Evolutionary conservation across 1,140 invertebrate species (phyloP).

Genomic region (Scaptodrosophila lebanonensis): DNA sequence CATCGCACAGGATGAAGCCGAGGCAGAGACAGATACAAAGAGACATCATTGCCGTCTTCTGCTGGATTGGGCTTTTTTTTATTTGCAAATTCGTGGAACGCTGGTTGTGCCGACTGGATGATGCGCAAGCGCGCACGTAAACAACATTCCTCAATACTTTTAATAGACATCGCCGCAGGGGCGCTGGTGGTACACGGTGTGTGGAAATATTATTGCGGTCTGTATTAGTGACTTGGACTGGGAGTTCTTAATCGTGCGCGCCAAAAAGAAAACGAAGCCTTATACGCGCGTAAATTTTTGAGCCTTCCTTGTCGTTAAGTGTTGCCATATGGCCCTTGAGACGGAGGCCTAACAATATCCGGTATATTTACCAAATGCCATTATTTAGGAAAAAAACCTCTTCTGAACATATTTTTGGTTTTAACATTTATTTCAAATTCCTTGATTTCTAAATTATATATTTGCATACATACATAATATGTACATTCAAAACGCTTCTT

Average conservation of each 20-base stretch:
- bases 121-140: slow-evolving; percentile 72
- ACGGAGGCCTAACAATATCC: too few species aligned
- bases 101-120: slow-evolving; percentile 13
- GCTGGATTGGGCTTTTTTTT: slow-evolving; percentile 18
- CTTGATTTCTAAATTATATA: too few species aligned
- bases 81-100: slow-evolving; percentile 59
- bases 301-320: neutral
- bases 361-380: too few species aligned
- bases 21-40: slow-evolving; percentile 42
- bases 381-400: too few species aligned
- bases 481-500: too few species aligned
- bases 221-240: slow-evolving; percentile 26
- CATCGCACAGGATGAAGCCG: slow-evolving; percentile 43
- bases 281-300: slow-evolving; percentile 25
- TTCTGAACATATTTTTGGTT: too few species aligned
- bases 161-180: neutral
- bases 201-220: neutral
- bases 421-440: too few species aligned
- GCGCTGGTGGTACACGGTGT: neutral
- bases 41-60: slow-evolving; percentile 4
- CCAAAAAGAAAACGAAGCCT: slow-evolving; percentile 52
- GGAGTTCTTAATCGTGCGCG: slow-evolving; percentile 37
- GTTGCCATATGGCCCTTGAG: slow-evolving; percentile 48
- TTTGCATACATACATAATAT: too few species aligned
- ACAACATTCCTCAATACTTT: slow-evolving; percentile 66